phyloP scores from a whole-genome alignment of 2,797 vertebrate species.

The Paedocypris micromegethes region DNA sequence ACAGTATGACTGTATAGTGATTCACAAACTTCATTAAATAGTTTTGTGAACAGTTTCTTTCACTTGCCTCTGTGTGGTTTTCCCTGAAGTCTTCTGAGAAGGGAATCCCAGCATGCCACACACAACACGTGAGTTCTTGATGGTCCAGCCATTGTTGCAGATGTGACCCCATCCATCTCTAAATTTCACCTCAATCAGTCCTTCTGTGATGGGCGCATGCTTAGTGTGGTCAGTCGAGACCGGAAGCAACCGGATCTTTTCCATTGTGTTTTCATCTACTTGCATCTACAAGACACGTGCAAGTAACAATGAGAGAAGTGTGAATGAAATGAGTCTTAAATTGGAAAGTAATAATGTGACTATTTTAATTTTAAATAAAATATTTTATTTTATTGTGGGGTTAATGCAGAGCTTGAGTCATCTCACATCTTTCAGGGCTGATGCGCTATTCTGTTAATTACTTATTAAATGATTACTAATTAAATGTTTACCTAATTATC shows the following conservation, averaged over 20 bases:
- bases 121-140: conserved; percentile 81
- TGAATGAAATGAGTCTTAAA: not conserved
- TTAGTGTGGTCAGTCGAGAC: conserved; percentile 63
- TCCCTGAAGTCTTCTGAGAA: conserved; percentile 79
- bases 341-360: no score
- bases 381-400: no score
- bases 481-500: no score
- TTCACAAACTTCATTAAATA: no score
- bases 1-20: no score
- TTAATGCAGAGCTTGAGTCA: no score
- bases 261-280: conserved; percentile 77
- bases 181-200: conserved; percentile 85
- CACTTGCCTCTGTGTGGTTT: conserved; percentile 56
- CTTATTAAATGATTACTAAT: no score
- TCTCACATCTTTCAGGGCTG: no score
- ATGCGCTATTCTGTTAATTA: no score
- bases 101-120: conserved; percentile 97
- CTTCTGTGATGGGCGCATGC: conserved; percentile 77
- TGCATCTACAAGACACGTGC: conserved; percentile 57
- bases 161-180: conserved; percentile 82
- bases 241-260: conserved; percentile 81
- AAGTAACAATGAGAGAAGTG: not conserved
- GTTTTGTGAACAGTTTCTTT: not conserved
- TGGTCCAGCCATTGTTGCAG: conserved; percentile 82
- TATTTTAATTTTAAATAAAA: no score